Base-by-base conservation (phyloP, 2,888 invertebrate genomes). In the Actias luna region DNA sequence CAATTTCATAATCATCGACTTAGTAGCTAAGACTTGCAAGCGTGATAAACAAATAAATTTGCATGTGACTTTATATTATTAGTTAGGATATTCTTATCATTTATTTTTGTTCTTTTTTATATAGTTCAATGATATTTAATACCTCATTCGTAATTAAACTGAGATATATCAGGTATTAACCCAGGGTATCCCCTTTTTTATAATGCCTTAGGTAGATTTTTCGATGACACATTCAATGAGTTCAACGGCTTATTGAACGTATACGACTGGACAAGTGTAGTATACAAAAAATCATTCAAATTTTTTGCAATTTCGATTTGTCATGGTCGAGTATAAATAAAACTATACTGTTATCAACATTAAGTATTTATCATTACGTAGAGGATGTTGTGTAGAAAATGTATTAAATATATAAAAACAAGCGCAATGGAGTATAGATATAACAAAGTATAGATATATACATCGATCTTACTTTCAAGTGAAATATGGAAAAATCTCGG, bases 181-280 rank as follows among this genome's bases (percentile, higher is more conserved):
- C 18, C 25, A 50, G 46, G 46, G 22, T 50, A 25, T 50, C 46
- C 46, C 46, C 46, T 50, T 50, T 50, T 50, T 50, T 50, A 50
- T 50, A 25, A 25, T 25, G 25, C 10, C n/a, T 50, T 50, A 25
- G 46, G 46, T 50, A 50, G 22, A 12, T 50, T 2, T 12, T 50
- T 22, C 10, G 46, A 50, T 25, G 46, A 50, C 46, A 50, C 22
- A 50, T 8, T 25, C 22, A 12, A 3, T 25, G 10, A 14, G 46
- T 50, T 50, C 46, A 50, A 50, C 46, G 46, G 12, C 46, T 3
- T 12, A 50, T 12, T 12, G 3, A 50, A 22, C 25, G 46, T 50
- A 14, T 25, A 50, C 46, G 10, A 50, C 22, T 50, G 46, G 25
- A 22, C 2, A 25, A 50, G 2, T 22, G 5, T 1, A 25, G 10